Evolutionary conservation across 1,140 invertebrate species (phyloP).

Genomic region (Drosophila malerkotliana): DNA sequence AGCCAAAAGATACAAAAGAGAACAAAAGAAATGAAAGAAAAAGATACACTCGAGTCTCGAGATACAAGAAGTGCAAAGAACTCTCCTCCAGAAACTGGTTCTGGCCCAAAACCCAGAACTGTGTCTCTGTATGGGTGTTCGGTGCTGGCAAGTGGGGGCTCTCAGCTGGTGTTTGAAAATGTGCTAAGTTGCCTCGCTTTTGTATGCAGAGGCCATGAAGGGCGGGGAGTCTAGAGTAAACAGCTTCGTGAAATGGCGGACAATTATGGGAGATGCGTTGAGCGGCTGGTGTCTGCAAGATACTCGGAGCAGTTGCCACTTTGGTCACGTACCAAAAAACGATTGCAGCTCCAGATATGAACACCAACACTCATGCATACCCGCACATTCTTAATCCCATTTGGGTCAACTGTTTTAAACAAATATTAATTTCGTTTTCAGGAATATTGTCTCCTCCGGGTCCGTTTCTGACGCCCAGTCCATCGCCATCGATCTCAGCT

Average conservation of each 20-base stretch:
- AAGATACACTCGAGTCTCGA: background rate
- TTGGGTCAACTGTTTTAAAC: conserved; percentile 40
- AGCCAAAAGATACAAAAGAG: conserved; percentile 20
- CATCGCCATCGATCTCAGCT: conserved; percentile 84
- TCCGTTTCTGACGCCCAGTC: conserved; percentile 84
- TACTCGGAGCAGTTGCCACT: conserved; percentile 42
- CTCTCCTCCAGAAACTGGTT: conserved; percentile 44
- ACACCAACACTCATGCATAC: background rate
- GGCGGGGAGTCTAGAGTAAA: conserved; percentile 26
- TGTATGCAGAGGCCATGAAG: conserved; percentile 50
- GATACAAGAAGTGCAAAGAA: conserved; percentile 50
- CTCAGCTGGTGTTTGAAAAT: conserved; percentile 68
- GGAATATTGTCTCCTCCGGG: conserved; percentile 84
- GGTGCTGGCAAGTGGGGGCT: conserved; percentile 10
- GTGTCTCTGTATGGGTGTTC: conserved; percentile 16
- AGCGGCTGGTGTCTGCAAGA: conserved; percentile 20
- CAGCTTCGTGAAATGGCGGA: conserved; percentile 45
- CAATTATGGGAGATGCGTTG: conserved; percentile 40
- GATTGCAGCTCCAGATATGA: conserved; percentile 45
- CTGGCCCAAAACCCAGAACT: conserved; percentile 29
- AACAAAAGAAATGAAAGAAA: background rate
- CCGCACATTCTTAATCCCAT: conserved; percentile 8
- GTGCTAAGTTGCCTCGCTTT: conserved; percentile 71
- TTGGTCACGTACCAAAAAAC: conserved; percentile 49
- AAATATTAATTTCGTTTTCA: conserved; percentile 57